These are phyloP conservation scores for Calycopis cecrops DNA, from an alignment of 1,140 invertebrate genomes.

Conservation along the genomic window DNA sequence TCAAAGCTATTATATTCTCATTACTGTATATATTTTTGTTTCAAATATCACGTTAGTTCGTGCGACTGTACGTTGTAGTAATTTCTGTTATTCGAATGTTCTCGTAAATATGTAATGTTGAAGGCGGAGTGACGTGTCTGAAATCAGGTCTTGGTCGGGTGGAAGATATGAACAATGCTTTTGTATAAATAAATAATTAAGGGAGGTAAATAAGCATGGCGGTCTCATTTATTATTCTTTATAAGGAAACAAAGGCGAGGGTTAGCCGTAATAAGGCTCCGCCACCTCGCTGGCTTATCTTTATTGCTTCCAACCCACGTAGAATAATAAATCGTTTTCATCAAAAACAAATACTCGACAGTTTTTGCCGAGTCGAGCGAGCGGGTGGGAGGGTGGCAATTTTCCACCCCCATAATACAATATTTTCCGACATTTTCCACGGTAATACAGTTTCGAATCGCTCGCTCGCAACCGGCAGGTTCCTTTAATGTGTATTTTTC, in stretches of 20 bases:
- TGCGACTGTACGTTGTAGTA: too few species aligned
- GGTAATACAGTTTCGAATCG: conserved; percentile 73
- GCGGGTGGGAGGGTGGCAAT: conserved; percentile 68
- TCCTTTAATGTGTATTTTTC: conserved; percentile 77
- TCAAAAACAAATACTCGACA: conserved; percentile 75
- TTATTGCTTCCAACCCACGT: conserved; percentile 75
- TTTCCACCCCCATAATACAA: conserved; percentile 74
- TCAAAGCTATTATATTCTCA: too few species aligned
- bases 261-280: conserved; percentile 75
- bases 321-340: conserved; percentile 76
- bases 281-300: conserved; percentile 74
- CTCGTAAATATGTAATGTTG: conserved; percentile 4
- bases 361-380: conserved; percentile 73
- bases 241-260: conserved; percentile 75
- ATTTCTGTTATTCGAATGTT: too few species aligned
- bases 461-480: conserved; percentile 67
- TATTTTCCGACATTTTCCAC: conserved; percentile 74
- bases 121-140: conserved; percentile 11
- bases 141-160: conserved; percentile 31
- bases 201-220: conserved; percentile 69
- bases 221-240: conserved; percentile 75
- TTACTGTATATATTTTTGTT: too few species aligned
- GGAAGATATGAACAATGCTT: conserved; percentile 64
- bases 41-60: too few species aligned
- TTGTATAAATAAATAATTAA: conserved; percentile 71